These are phyloP conservation scores for Syrista parreyssii DNA, from an alignment of 2,888 invertebrate species.

Conservation along the genomic window DNA sequence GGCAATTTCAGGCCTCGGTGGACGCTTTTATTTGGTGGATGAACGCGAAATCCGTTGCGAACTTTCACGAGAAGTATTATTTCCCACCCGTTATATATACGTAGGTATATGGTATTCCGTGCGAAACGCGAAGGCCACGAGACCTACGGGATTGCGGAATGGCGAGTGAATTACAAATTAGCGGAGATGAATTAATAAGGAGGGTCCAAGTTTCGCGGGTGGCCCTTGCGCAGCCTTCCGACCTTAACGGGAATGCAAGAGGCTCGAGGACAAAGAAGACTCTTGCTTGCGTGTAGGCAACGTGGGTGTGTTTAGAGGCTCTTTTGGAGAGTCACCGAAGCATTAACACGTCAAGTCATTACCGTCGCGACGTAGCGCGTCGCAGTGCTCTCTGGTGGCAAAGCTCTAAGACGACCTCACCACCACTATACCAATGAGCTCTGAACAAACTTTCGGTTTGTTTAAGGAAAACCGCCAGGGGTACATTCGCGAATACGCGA, in stretches of 20 bases:
- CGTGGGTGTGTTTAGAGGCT: not conserved
- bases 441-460: conserved; percentile 49
- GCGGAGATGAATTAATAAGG: not conserved
- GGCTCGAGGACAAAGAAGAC: not conserved
- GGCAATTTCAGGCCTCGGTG: conserved; percentile 31
- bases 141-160: not conserved
- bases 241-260: not conserved
- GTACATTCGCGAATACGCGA: conserved; percentile 39
- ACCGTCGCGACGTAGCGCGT: conserved; percentile 6
- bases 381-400: not conserved
- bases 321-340: conserved; percentile 28
- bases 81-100: not conserved
- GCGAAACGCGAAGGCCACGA: not conserved
- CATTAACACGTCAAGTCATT: conserved; percentile 37
- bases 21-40: not conserved
- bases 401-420: not conserved
- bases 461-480: conserved; percentile 47
- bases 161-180: conserved; percentile 3
- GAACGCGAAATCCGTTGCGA: not conserved
- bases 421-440: conserved; percentile 25
- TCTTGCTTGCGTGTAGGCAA: not conserved
- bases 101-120: not conserved
- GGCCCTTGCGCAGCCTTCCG: not conserved
- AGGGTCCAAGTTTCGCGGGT: not conserved
- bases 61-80: not conserved